Percentiles rank a stretch among this genome's conserved stretches.
Conservation (phyloP, 2,113 vertebrate species). For the Dromiciops gliroides region DNA sequence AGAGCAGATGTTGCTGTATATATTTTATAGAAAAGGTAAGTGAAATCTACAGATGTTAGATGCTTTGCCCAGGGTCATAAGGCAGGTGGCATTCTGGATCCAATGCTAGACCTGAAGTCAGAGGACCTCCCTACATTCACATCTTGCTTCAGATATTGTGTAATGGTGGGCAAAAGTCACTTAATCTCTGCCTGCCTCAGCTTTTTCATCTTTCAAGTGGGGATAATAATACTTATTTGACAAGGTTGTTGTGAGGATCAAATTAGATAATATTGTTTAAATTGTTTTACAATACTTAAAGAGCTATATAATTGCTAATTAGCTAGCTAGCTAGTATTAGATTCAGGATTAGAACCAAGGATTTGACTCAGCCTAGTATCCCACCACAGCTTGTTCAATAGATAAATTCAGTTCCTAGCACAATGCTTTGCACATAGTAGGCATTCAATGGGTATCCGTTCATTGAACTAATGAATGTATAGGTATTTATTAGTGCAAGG, state of each 20-base stretch:
- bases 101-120: background rate
- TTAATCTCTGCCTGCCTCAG: background rate
- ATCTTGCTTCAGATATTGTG: background rate
- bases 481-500: background rate
- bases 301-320: background rate
- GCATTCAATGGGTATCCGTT: background rate
- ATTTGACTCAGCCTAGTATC: background rate
- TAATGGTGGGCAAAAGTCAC: background rate
- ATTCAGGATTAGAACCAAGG: background rate
- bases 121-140: background rate
- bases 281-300: background rate
- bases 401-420: background rate
- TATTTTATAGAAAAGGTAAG: background rate
- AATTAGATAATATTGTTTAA: background rate
- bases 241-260: background rate
- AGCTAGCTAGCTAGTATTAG: background rate
- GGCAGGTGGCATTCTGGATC: background rate
- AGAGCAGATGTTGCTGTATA: background rate
- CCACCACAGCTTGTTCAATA: background rate
- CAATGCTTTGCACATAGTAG: background rate
- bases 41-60: background rate
- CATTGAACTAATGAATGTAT: background rate
- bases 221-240: background rate
- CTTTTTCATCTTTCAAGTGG: background rate
- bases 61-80: background rate